Percentiles rank a stretch among this genome's conserved stretches.
Conservation (phyloP, 1,140 invertebrate genomes). For the Bombus soroeensis region DNA sequence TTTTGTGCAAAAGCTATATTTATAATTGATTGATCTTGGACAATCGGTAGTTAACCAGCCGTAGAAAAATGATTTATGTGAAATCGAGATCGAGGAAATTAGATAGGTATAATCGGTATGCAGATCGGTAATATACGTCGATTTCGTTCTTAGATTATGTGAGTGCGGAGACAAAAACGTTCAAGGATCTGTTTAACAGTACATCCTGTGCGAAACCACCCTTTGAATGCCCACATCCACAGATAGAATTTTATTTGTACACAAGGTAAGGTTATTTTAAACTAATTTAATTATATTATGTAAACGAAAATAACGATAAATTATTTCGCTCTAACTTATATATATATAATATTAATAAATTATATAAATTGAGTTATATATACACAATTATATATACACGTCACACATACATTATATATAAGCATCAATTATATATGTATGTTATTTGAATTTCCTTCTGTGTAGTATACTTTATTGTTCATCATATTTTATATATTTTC, state of each 20-base stretch:
- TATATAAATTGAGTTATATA: no score
- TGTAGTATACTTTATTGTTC: no score
- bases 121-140: background rate
- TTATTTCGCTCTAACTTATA: no score
- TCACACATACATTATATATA: no score
- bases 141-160: constrained; percentile 68
- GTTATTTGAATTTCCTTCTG: no score
- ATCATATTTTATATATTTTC: no score
- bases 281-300: background rate
- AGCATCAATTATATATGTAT: no score
- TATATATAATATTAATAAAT: no score
- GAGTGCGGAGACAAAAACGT: constrained; percentile 80
- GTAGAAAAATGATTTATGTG: background rate
- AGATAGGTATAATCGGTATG: background rate
- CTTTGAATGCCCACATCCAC: constrained; percentile 90
- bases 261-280: constrained; percentile 85
- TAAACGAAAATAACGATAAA: no score
- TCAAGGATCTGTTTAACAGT: constrained; percentile 89
- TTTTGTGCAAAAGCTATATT: background rate
- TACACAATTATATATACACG: no score
- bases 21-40: background rate
- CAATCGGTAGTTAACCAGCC: background rate
- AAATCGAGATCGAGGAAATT: background rate
- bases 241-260: constrained; percentile 92
- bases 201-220: constrained; percentile 92